These are phyloP conservation scores for Oeneis ivallda DNA, from an alignment of 2,888 invertebrate genomes.

Conservation along the genomic window DNA sequence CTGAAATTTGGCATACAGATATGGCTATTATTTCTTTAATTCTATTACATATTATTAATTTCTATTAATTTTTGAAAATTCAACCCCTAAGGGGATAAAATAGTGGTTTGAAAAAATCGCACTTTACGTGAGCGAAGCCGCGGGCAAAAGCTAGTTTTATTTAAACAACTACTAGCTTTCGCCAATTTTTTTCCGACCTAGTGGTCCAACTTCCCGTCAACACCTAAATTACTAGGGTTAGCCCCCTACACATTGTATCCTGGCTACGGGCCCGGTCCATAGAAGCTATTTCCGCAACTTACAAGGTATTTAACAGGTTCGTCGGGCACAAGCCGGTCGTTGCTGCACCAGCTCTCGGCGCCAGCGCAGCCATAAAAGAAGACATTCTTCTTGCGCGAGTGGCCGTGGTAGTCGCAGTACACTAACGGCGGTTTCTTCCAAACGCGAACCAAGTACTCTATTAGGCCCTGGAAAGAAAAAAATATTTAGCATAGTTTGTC, in stretches of 20 bases:
- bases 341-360: constrained; percentile 85
- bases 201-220: too few relatives aligned
- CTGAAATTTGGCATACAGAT: too few relatives aligned
- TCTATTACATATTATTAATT: too few relatives aligned
- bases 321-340: constrained; percentile 80
- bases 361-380: constrained; percentile 92
- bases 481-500: neutral
- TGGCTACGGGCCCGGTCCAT: neutral
- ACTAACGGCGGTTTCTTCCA: constrained; percentile 83
- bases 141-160: too few relatives aligned
- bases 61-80: too few relatives aligned
- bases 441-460: constrained; percentile 83
- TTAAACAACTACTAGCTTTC: too few relatives aligned
- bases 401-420: constrained; percentile 91
- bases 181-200: too few relatives aligned
- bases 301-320: constrained; percentile 84
- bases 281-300: constrained; percentile 47
- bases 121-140: too few relatives aligned
- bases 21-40: too few relatives aligned
- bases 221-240: neutral
- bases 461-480: constrained; percentile 70
- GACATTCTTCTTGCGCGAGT: constrained; percentile 91
- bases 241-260: neutral
- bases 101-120: too few relatives aligned
- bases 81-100: too few relatives aligned